Percentiles rank a stretch among this genome's conserved stretches.
phyloP scores from a whole-genome alignment of 2,888 invertebrate species.

The Poecilobothrus nobilitatus region DNA sequence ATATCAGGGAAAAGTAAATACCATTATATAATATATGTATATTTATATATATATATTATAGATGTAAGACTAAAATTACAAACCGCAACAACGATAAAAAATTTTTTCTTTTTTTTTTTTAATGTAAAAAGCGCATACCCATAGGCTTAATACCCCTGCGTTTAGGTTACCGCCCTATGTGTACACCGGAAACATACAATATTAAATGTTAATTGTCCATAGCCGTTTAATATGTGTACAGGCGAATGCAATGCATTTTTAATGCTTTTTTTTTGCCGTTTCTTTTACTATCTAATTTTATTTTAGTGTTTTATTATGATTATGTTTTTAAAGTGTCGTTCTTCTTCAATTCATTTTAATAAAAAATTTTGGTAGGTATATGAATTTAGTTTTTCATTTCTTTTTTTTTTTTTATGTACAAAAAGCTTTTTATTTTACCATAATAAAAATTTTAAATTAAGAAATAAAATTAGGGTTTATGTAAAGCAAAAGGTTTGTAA shows the following conservation, averaged over 20 bases:
- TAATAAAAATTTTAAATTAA: not conserved
- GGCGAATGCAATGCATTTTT: not conserved
- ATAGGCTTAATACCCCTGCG: not conserved
- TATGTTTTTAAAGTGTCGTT: not conserved
- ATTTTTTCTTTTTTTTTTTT: too few species aligned
- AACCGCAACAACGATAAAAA: not conserved
- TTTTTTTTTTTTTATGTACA: too few species aligned
- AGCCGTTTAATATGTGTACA: not conserved
- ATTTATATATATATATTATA: too few species aligned
- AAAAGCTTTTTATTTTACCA: not conserved
- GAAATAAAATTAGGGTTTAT: too few species aligned
- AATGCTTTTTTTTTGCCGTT: not conserved
- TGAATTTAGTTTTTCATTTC: too few species aligned
- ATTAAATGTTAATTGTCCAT: constrained; percentile 19
- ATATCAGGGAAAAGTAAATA: too few species aligned
- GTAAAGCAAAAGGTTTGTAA: too few species aligned
- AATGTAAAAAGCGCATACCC: not conserved
- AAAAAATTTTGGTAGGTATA: too few species aligned
- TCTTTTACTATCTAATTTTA: not conserved
- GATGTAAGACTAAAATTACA: not conserved
- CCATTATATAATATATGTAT: too few species aligned
- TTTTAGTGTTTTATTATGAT: not conserved
- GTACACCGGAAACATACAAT: constrained; percentile 19
- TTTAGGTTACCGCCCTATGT: not conserved
- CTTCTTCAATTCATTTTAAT: not conserved